A percentile compares a stretch with the other conserved stretches of the same genome.
These are phyloP conservation scores for Metacarcinus magister DNA, from an alignment of 2,888 invertebrate genomes.

Conservation along the genomic window DNA sequence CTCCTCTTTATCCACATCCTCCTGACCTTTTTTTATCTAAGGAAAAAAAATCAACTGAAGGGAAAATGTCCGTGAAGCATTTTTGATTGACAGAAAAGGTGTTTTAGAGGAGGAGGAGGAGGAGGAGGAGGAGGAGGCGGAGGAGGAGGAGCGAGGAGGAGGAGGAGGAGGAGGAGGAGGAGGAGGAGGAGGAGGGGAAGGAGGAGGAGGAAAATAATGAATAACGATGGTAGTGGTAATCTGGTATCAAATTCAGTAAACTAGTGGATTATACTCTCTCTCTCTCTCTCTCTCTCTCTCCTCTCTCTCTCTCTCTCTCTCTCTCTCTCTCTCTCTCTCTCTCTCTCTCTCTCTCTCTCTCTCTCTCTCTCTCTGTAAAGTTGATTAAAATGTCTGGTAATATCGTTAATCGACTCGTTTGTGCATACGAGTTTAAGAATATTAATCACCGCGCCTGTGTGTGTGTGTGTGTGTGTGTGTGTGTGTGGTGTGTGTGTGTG, in stretches of 20 bases:
- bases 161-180: too few species aligned
- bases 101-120: neutral
- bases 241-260: neutral
- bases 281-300: conserved; percentile 17
- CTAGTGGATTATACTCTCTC: neutral
- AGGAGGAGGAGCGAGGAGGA: neutral
- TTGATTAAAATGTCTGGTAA: conserved; percentile 45
- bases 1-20: neutral
- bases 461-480: conserved; percentile 45
- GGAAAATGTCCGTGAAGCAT: neutral
- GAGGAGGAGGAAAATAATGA: neutral
- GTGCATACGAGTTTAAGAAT: conserved; percentile 6
- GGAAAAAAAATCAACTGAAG: neutral
- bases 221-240: neutral
- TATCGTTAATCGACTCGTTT: conserved; percentile 48
- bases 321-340: conserved; percentile 48
- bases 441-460: conserved; percentile 17
- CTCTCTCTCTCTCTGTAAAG: conserved; percentile 30
- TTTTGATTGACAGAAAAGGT: conserved; percentile 19
- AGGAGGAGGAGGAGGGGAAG: too few species aligned
- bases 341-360: conserved; percentile 48
- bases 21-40: neutral
- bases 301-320: neutral
- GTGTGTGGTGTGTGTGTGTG: neutral
- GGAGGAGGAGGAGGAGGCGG: neutral